These are phyloP conservation scores for Agelaius tricolor DNA, from an alignment of 2,113 vertebrate species.

Conservation along the genomic window DNA sequence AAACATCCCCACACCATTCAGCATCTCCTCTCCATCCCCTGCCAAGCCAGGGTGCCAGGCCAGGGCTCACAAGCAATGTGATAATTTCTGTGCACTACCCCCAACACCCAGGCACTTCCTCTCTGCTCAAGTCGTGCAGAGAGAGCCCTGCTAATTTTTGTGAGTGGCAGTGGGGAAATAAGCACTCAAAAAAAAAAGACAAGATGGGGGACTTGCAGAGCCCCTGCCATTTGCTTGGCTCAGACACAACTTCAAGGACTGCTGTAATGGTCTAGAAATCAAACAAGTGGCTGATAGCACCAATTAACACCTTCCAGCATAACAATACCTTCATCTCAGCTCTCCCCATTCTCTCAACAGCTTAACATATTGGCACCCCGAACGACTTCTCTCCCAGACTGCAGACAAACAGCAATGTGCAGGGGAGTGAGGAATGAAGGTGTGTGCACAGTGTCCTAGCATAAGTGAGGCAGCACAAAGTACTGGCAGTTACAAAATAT, in stretches of 20 bases:
- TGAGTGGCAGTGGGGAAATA: not conserved
- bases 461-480: not conserved
- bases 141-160: not conserved
- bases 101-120: not conserved
- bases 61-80: not conserved
- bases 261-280: constrained; percentile 53
- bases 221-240: constrained; percentile 42
- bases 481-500: not conserved
- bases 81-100: accelerated
- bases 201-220: not conserved
- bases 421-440: not conserved
- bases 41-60: not conserved
- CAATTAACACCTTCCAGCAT: constrained; percentile 63
- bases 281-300: constrained; percentile 63
- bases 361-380: constrained; percentile 46
- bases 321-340: constrained; percentile 65
- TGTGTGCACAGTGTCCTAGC: not conserved
- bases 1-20: not conserved
- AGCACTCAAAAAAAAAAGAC: not conserved
- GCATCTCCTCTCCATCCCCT: not conserved
- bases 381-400: constrained; percentile 17
- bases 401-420: not conserved
- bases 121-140: not conserved
- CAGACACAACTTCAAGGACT: constrained; percentile 41
- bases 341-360: constrained; percentile 40